Evolutionary conservation across 1,140 invertebrate species (phyloP).

Genomic region (Caenorhabditis remanei): DNA sequence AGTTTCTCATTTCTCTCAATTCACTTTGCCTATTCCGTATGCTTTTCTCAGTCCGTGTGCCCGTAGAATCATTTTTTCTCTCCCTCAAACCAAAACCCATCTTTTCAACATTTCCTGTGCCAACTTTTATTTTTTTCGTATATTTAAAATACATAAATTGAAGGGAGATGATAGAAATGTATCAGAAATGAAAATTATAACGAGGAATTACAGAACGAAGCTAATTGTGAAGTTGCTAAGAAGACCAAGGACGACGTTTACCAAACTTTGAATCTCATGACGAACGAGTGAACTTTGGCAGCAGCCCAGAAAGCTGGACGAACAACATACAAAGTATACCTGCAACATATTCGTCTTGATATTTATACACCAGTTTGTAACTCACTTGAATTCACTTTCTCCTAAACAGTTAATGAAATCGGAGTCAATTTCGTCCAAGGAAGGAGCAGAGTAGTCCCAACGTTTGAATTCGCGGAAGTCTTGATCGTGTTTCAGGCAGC

Average conservation of each 20-base stretch:
- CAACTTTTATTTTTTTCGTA: neutral
- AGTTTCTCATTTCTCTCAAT: neutral
- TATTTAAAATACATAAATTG: no score
- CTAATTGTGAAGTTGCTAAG: no score
- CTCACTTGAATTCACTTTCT: no score
- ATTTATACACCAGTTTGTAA: neutral
- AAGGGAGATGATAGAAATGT: no score
- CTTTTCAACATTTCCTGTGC: neutral
- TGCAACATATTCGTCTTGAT: neutral
- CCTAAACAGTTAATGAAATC: no score
- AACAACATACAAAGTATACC: neutral
- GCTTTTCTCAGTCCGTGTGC: neutral
- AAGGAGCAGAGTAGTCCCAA: no score
- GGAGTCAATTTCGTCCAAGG: no score
- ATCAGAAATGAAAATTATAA: no score
- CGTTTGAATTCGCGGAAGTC: no score
- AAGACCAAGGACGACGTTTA: neutral
- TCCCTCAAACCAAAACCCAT: neutral
- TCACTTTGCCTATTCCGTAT: conserved; percentile 6
- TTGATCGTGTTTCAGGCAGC: no score
- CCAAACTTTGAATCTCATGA: neutral
- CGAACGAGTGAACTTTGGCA: neutral
- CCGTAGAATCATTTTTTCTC: neutral
- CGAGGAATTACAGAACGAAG: no score
- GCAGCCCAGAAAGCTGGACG: neutral